phyloP scores from a whole-genome alignment of 2,888 invertebrate genomes.

The Netelia melanura region DNA sequence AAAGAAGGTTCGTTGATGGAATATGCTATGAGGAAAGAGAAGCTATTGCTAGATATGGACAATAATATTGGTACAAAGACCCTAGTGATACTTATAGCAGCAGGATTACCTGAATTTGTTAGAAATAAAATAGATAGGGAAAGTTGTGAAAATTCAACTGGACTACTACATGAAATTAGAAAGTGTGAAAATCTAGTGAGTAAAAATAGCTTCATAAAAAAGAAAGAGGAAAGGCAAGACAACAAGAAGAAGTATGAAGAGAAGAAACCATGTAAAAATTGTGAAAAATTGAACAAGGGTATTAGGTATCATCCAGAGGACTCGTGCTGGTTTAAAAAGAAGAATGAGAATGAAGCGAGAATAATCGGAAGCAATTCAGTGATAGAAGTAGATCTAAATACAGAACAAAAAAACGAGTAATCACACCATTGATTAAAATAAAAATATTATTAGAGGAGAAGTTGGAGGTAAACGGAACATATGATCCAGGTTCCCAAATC shows the following conservation, averaged over 20 bases:
- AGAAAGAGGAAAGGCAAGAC: neutral
- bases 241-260: neutral
- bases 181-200: conserved; percentile 60
- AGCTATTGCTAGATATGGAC: conserved; percentile 70
- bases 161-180: conserved; percentile 52
- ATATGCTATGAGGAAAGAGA: conserved; percentile 74
- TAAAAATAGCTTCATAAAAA: neutral
- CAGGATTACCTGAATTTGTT: conserved; percentile 72
- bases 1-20: conserved; percentile 72
- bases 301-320: conserved; percentile 65
- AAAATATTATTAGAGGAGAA: conserved; percentile 63
- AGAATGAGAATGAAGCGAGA: conserved; percentile 51
- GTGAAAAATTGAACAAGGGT: neutral
- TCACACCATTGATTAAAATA: conserved; percentile 60
- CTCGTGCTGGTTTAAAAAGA: conserved; percentile 68
- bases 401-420: conserved; percentile 61
- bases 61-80: conserved; percentile 66
- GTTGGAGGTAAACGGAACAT: conserved; percentile 65
- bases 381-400: conserved; percentile 64
- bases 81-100: conserved; percentile 63
- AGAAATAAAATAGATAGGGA: conserved; percentile 71
- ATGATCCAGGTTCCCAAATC: conserved; percentile 70
- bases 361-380: conserved; percentile 63
- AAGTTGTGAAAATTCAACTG: conserved; percentile 26
- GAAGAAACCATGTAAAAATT: neutral